phyloP scores from a whole-genome alignment of 2,888 invertebrate species.

The Syrphus vitripennis region DNA sequence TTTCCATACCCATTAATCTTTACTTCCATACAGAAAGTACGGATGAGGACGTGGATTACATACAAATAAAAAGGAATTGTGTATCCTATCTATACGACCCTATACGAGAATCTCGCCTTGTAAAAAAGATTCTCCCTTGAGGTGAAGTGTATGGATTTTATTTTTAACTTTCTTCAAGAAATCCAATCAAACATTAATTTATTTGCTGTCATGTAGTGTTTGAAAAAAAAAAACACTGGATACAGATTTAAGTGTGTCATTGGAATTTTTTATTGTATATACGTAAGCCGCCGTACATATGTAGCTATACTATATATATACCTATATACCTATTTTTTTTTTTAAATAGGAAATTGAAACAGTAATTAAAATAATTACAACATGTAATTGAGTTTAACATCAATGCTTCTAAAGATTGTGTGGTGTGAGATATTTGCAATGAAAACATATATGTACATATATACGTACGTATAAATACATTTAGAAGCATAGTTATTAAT shows the following conservation, averaged over 20 bases:
- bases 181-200: constrained; percentile 45
- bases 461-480: too few relatives aligned
- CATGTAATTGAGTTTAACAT: constrained; percentile 28
- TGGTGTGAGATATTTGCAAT: neutral
- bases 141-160: neutral
- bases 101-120: too few relatives aligned
- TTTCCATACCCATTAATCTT: too few relatives aligned
- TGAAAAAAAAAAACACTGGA: neutral
- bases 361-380: constrained; percentile 14
- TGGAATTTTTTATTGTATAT: constrained; percentile 2
- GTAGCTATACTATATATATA: too few relatives aligned
- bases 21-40: neutral
- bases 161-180: constrained; percentile 35
- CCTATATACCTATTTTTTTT: too few relatives aligned
- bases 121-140: neutral
- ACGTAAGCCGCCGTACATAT: too few relatives aligned
- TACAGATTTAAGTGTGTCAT: constrained; percentile 43
- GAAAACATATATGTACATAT: neutral
- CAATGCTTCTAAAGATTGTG: neutral
- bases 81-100: neutral
- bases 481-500: constrained; percentile 16
- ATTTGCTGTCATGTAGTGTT: neutral
- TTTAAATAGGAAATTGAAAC: constrained; percentile 11
- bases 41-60: neutral
- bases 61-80: neutral